Evolutionary conservation across 2,113 vertebrate genomes (phyloP), one percentile per base, ranked within the genome.

Genomic region (Mesembrinibis cayennensis): DNA sequence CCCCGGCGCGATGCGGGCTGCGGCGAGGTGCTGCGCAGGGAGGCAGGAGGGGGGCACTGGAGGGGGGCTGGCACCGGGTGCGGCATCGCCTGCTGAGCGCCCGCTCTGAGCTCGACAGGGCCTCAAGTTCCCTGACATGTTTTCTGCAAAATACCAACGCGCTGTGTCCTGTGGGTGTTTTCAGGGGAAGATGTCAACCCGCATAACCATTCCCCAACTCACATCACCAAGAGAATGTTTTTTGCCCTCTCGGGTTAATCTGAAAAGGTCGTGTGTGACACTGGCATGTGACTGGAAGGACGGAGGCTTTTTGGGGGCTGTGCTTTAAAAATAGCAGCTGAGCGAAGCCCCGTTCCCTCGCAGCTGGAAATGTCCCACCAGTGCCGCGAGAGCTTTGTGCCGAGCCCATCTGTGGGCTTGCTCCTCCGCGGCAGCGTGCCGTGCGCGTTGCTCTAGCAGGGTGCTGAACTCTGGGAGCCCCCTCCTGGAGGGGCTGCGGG

Each of bases 371-470:
- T 7, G 32, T 34, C 47, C 85, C 10, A 10, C 21, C 1, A 19
- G 12, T 2, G 1, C 42, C 4, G 2, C 0, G 1, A 4, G 23
- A 27, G 56, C 63, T 11, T 4, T 10, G 62, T 32, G 49, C 62
- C 1, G 7, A 62, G 50, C 62, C 40, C 21, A 1, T 2, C 58
- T 4, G 0, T 4, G 50, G 36, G 61, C 18, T 29, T 1, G 4
- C 14, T 30, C 42, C 32, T 32, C 27, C 12, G 0, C 0, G 1
- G 42, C 8, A 2, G 19, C 0, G 19, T 15, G 69, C 49, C 1
- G 8, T 5, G 4, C 3, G 0, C 0, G 4, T 3, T 22, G 34
- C 45, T 38, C 7, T 1, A 8, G 71, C 45, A 7, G 40, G 27
- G 21, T 26, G 6, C 38, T 5, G n/a, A n/a, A n/a, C n/a, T n/a